Evolutionary conservation across 2,113 vertebrate species (phyloP).

Genomic region (Sinocyclocheilus grahami): DNA sequence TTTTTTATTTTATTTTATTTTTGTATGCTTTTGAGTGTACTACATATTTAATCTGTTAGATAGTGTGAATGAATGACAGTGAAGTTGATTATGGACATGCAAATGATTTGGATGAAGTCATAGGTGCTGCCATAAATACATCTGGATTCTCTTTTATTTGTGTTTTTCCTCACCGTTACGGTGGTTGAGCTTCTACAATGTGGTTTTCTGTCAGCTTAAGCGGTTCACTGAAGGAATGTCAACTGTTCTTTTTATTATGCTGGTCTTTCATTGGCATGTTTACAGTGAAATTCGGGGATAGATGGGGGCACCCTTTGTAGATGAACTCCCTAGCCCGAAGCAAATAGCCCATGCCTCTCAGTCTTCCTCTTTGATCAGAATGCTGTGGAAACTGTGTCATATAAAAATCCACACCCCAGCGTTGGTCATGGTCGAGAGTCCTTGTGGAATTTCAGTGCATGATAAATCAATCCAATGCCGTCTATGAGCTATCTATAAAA

Average conservation of each 20-base stretch:
- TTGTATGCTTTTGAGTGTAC: not conserved
- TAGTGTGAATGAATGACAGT: too few relatives aligned
- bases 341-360: not conserved
- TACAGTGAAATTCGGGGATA: conserved; percentile 25
- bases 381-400: conserved; percentile 12
- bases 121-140: conserved; percentile 12
- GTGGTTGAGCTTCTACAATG: conserved; percentile 51
- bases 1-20: too few relatives aligned
- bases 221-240: conserved; percentile 46
- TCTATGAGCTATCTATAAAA: not conserved
- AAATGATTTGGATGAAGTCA: not conserved
- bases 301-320: conserved; percentile 51
- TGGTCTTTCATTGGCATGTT: conserved; percentile 45
- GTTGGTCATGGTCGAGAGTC: conserved; percentile 1
- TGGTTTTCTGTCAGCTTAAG: conserved; percentile 50
- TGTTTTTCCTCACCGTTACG: conserved; percentile 43
- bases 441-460: conserved; percentile 9
- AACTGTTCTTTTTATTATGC: conserved; percentile 37
- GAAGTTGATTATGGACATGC: not conserved
- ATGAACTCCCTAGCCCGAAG: conserved; percentile 13
- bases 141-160: conserved; percentile 25
- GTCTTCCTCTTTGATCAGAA: conserved; percentile 13
- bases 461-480: not conserved
- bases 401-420: conserved; percentile 28
- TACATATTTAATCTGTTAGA: too few relatives aligned